Conservation (phyloP, 2,113 vertebrate species). For the Sylvietta virens region DNA sequence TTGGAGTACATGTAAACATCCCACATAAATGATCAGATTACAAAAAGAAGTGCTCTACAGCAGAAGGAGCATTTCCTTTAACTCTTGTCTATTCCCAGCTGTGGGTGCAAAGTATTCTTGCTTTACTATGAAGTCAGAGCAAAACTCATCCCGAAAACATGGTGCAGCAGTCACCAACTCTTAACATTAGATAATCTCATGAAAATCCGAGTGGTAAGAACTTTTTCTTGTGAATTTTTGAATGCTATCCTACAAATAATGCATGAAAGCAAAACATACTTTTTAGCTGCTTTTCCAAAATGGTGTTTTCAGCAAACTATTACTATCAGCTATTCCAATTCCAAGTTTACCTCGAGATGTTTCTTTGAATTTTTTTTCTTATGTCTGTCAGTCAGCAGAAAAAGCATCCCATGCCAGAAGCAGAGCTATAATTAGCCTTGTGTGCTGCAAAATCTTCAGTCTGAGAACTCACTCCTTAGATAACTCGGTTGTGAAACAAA, state of each 20-base stretch:
- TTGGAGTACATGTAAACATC: neutral
- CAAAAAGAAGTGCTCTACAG: neutral
- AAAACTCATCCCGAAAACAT: neutral
- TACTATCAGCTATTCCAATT: neutral
- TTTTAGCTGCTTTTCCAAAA: neutral
- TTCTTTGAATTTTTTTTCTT: neutral
- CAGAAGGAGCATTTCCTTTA: neutral
- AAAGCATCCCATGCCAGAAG: neutral
- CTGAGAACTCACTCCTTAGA: neutral
- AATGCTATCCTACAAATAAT: neutral
- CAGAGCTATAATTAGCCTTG: neutral
- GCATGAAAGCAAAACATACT: neutral
- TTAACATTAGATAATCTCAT: neutral
- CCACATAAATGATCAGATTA: neutral
- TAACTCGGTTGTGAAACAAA: neutral
- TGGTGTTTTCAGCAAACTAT: neutral
- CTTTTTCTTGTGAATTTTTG: neutral
- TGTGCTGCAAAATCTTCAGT: neutral
- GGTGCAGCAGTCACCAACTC: neutral
- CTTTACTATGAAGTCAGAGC: neutral
- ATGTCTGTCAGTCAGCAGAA: neutral
- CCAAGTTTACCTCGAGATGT: neutral
- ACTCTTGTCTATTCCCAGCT: neutral
- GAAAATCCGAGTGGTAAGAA: neutral
- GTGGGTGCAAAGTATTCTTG: neutral